Conservation (phyloP, 2,113 vertebrate genomes). For the Perca fluviatilis region DNA sequence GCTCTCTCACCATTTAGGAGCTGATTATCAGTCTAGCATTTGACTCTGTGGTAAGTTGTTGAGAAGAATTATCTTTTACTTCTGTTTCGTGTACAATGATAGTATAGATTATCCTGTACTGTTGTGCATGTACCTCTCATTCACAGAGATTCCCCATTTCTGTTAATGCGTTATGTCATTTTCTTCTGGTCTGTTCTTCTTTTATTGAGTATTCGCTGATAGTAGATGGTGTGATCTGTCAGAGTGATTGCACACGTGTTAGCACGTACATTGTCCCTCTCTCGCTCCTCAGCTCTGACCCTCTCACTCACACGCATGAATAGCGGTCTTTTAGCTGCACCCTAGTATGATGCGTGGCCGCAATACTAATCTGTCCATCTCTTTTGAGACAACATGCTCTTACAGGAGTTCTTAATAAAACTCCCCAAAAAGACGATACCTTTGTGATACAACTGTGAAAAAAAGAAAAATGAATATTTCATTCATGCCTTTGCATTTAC, state of each 20-base stretch:
- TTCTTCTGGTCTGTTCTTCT: neutral
- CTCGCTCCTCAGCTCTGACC: slow-evolving; percentile 37
- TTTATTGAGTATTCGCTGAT: slow-evolving; percentile 9
- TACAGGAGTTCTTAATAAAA: slow-evolving; percentile 28
- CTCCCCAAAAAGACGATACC: neutral
- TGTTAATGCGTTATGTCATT: neutral
- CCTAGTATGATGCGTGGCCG: slow-evolving; percentile 68
- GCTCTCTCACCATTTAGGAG: neutral
- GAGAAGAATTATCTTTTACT: slow-evolving; percentile 8
- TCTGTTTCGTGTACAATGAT: slow-evolving; percentile 14
- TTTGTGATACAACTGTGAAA: slow-evolving; percentile 4
- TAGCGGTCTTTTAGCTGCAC: slow-evolving; percentile 70
- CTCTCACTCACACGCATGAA: slow-evolving; percentile 65
- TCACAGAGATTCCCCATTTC: neutral
- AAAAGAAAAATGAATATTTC: slow-evolving; percentile 5
- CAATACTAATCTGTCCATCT: slow-evolving; percentile 81
- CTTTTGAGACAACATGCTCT: slow-evolving; percentile 56
- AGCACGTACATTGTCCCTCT: slow-evolving; percentile 48
- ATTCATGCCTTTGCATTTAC: neutral
- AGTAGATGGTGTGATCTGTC: slow-evolving; percentile 51
- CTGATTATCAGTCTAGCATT: slow-evolving; percentile 34
- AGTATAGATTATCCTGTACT: neutral
- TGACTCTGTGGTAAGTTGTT: slow-evolving; percentile 30
- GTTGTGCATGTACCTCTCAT: neutral
- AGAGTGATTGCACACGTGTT: slow-evolving; percentile 44